These are phyloP conservation scores for Gallinago undulata DNA, from an alignment of 2,113 vertebrate species.

Conservation along the genomic window DNA sequence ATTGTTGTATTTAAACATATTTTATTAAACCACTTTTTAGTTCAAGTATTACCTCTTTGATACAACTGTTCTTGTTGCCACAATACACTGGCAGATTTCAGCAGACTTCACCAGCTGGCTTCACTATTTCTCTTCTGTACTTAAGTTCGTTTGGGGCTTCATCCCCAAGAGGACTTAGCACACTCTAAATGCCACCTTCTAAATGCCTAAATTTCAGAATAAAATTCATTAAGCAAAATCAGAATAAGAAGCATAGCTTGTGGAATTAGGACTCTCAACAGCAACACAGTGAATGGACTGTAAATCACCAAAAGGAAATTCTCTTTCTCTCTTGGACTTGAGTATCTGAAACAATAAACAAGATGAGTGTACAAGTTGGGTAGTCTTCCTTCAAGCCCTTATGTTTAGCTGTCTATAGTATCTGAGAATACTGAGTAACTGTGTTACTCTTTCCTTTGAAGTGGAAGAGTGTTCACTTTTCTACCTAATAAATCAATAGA, in stretches of 20 bases:
- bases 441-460: background rate
- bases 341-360: background rate
- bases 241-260: background rate
- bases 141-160: background rate
- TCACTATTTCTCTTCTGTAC: background rate
- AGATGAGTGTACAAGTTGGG: background rate
- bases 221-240: background rate
- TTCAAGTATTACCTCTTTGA: background rate
- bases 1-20: background rate
- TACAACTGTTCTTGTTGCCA: background rate
- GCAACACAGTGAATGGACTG: background rate
- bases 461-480: background rate
- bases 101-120: background rate
- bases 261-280: background rate
- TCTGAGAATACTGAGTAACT: background rate
- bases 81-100: background rate
- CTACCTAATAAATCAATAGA: background rate
- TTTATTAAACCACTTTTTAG: background rate
- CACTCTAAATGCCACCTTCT: background rate
- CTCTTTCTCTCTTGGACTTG: background rate
- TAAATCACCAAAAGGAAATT: background rate
- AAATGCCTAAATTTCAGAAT: background rate
- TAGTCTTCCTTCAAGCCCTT: background rate
- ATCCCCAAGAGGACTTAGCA: background rate
- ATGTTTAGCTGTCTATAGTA: background rate